These are phyloP conservation scores for Lanistes nyassanus DNA, from an alignment of 1,140 invertebrate genomes.

Conservation along the genomic window DNA sequence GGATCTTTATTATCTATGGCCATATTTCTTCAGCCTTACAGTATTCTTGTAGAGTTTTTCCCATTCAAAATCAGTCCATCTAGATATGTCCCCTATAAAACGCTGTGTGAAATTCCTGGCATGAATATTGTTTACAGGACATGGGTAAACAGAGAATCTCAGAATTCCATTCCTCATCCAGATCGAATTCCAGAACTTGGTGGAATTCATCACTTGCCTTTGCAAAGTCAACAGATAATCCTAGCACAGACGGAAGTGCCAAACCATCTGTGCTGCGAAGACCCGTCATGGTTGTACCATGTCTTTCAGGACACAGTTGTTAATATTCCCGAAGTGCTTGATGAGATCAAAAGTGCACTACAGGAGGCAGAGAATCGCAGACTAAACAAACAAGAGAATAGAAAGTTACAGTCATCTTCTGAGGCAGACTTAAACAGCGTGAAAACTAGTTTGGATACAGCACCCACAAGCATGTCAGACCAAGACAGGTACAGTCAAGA, in stretches of 20 bases:
- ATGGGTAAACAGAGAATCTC: conserved; percentile 66
- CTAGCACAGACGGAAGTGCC: conserved; percentile 58
- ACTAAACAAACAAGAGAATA: not conserved
- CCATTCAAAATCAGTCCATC: conserved; percentile 68
- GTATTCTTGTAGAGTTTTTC: conserved; percentile 92
- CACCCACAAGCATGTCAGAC: no score
- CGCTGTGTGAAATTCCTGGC: conserved; percentile 59
- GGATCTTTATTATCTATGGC: conserved; percentile 94
- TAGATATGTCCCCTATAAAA: conserved; percentile 69
- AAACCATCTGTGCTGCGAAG: conserved; percentile 68
- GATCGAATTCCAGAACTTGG: conserved; percentile 58
- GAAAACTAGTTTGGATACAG: not conserved
- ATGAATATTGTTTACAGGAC: conserved; percentile 63
- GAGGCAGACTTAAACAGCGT: not conserved
- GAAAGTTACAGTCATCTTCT: not conserved
- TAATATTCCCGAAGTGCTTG: conserved; percentile 55
- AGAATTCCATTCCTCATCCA: conserved; percentile 64
- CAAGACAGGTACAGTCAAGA: no score
- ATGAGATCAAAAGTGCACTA: conserved; percentile 35
- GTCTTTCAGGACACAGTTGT: conserved; percentile 72
- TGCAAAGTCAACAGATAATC: conserved; percentile 61
- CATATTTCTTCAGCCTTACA: conserved; percentile 94
- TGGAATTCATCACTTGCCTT: conserved; percentile 66
- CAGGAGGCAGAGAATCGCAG: not conserved
- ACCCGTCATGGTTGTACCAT: conserved; percentile 70